Evolutionary conservation across 2,797 vertebrate genomes (phyloP).

Genomic region (Melanotaenia nigrans): DNA sequence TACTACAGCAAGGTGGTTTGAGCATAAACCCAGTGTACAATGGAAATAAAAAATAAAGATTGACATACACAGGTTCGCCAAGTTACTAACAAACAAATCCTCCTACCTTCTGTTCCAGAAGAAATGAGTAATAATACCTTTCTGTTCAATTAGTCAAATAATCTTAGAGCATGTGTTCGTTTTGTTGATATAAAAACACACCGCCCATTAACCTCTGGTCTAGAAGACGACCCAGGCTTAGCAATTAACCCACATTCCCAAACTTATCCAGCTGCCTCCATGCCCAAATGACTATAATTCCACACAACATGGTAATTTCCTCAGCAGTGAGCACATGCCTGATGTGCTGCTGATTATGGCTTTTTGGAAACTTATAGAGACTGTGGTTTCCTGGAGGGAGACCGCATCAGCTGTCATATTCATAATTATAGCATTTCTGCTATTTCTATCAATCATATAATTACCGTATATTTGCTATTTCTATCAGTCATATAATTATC

Average conservation of each 20-base stretch:
- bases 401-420: slow-evolving; percentile 85
- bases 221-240: slow-evolving; percentile 70
- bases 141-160: slow-evolving; percentile 68
- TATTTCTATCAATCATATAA: slow-evolving; percentile 82
- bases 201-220: slow-evolving; percentile 77
- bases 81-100: neutral
- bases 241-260: slow-evolving; percentile 80
- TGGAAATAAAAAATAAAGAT: neutral
- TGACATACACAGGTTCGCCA: neutral
- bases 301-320: slow-evolving; percentile 83
- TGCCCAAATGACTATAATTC: slow-evolving; percentile 85
- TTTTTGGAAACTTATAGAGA: slow-evolving; percentile 78
- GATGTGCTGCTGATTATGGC: slow-evolving; percentile 81
- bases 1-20: slow-evolving; percentile 4
- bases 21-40: neutral
- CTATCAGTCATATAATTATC: slow-evolving; percentile 76
- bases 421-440: slow-evolving; percentile 80
- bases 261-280: slow-evolving; percentile 72
- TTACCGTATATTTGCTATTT: slow-evolving; percentile 81
- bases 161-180: slow-evolving; percentile 50
- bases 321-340: slow-evolving; percentile 76
- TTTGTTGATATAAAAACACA: slow-evolving; percentile 68
- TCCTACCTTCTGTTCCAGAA: neutral
- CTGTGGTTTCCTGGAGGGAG: slow-evolving; percentile 78
- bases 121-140: slow-evolving; percentile 30